Evolutionary conservation across 35 echinoderm and acorn worm genomes (phyloP), one percentile per base, ranked within the genome.

Genomic region (Hemicentrotus pulcherrimus): DNA sequence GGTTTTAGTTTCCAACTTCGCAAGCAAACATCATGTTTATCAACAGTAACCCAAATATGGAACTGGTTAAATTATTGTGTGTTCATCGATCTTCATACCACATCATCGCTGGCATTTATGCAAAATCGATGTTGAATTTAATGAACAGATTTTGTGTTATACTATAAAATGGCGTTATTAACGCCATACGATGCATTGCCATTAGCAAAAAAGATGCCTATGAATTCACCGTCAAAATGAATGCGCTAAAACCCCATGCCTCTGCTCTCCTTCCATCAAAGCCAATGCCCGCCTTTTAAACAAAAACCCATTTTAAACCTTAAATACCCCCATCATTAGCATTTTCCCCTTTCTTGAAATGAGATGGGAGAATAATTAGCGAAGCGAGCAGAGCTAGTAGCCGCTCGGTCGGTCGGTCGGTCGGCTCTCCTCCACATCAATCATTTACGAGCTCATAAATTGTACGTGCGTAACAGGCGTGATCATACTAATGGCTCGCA

Each of bases 311-410:
- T n/a, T n/a, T n/a, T 22, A 78, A 10, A 78, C 65, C 65, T 8
- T 28, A 78, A 78, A 78, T 78, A 28, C 65, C 28, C 35, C 65
- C 65, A 78, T 78, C 65, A 78, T 78, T 78, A 78, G 19, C 65
- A 78, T 78, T 78, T 78, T n/a, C 65, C 65, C 5, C 65, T 78
- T 22, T 22, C 65, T 78, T 78, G 22, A 78, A n/a, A 78, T n/a
- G 65, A 78, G 65, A 78, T 78, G 65, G 22, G 65, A 30, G 65
- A 78, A 78, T 78, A 78, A 78, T 78, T 78, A 78, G 65, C 65
- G 28, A n/a, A 78, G 18, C 65, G 65, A 28, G 22, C 4, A 78
- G 28, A 78, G 65, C 65, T n/a, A 78, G 65, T 55, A 55, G 50
- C 50, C 35, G 35, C 1, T 41, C 35, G 35, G 35, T 41, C 28